Conservation (phyloP, 2,797 vertebrate species). For the Syngnathus rostellatus region DNA sequence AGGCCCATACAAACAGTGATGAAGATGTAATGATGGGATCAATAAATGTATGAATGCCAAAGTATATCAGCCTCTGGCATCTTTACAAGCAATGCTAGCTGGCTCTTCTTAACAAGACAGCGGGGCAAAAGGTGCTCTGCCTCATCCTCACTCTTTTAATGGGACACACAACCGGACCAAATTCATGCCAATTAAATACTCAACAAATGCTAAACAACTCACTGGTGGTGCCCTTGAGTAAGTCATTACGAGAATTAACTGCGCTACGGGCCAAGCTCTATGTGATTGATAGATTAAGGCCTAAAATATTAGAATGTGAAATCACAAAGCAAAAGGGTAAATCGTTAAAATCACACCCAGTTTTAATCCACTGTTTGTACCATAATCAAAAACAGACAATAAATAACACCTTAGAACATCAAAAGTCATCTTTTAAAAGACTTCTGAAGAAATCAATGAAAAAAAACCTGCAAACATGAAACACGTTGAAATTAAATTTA, state of each 20-base stretch:
- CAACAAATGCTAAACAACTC: conserved; percentile 6
- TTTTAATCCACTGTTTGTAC: background rate
- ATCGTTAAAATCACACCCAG: background rate
- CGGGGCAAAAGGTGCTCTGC: conserved; percentile 21
- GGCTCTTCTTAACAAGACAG: conserved; percentile 54
- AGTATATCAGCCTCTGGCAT: conserved; percentile 64
- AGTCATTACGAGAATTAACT: conserved; percentile 9
- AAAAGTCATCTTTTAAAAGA: background rate
- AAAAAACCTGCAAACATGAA: background rate
- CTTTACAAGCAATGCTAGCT: conserved; percentile 57
- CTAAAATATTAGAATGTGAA: background rate
- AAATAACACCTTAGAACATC: background rate
- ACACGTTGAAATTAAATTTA: background rate
- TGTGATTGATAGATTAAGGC: background rate
- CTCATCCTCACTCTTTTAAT: conserved; percentile 2
- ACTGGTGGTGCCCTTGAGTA: conserved; percentile 5
- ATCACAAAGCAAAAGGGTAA: background rate
- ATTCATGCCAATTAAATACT: conserved; percentile 9
- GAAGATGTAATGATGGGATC: conserved; percentile 76
- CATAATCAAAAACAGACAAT: conserved; percentile 3
- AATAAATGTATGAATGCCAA: conserved; percentile 74
- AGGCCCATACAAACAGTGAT: conserved; percentile 48
- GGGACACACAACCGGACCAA: conserved; percentile 5
- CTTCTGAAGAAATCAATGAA: too few relatives aligned
- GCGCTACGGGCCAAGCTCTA: background rate